Percentiles rank a stretch among this genome's conserved stretches.
These are phyloP conservation scores for Aegithalos caudatus DNA, from an alignment of 2,113 vertebrate genomes.

Conservation along the genomic window DNA sequence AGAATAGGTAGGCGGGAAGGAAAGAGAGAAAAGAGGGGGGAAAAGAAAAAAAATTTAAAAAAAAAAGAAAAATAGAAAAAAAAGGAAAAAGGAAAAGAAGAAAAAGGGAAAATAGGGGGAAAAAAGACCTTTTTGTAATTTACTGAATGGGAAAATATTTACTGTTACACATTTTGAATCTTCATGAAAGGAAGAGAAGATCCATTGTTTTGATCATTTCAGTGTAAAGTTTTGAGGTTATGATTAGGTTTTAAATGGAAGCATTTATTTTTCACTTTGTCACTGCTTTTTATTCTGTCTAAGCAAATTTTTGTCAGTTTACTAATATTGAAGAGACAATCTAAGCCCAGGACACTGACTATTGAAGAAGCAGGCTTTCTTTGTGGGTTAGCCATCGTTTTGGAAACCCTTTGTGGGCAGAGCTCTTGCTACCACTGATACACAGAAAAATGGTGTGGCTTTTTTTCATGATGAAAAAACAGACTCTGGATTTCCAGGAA, in stretches of 20 bases:
- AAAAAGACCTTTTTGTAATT: neutral
- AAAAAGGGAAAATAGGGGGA: rapidly evolving
- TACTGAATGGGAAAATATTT: neutral
- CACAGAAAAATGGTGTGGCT: neutral
- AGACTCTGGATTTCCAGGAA: neutral
- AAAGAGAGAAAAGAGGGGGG: rapidly evolving
- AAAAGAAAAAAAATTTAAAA: too few relatives aligned
- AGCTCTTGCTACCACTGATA: neutral
- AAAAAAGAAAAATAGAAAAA: rapidly evolving
- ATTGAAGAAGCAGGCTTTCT: neutral
- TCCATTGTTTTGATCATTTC: neutral
- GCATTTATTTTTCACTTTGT: neutral
- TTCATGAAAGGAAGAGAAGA: neutral
- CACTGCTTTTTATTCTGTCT: neutral
- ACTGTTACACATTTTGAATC: neutral
- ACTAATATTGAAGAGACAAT: neutral
- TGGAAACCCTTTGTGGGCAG: neutral
- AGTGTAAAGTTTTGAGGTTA: neutral
- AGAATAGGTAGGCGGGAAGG: rapidly evolving
- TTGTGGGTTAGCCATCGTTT: neutral
- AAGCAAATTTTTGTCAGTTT: neutral
- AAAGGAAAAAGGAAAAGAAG: neutral
- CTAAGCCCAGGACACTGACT: neutral
- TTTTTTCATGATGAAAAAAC: neutral
- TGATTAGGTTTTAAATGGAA: neutral